These are phyloP conservation scores for Lepidurus couesii DNA, from an alignment of 1,140 invertebrate species.

Conservation along the genomic window DNA sequence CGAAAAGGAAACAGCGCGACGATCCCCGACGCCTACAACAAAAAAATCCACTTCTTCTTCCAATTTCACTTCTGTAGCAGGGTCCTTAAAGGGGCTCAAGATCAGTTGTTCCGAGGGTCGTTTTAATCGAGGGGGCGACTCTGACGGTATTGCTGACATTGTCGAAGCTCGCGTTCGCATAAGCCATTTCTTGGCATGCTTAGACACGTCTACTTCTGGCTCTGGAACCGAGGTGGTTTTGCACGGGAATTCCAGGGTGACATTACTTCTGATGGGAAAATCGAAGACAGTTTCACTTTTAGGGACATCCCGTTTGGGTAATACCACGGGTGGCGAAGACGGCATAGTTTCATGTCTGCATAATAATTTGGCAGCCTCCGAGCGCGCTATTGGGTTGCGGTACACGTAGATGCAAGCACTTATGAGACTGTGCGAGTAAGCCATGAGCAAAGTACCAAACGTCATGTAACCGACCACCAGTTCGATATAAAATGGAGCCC, in stretches of 20 bases:
- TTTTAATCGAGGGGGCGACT: not conserved
- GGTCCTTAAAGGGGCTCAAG: not conserved
- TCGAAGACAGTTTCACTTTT: not conserved
- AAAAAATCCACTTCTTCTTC: constrained; percentile 13
- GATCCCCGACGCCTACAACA: not conserved
- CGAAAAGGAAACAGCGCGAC: not conserved
- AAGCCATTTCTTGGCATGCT: constrained; percentile 8
- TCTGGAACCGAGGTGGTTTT: not conserved
- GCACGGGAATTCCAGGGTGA: not conserved
- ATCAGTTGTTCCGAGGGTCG: not conserved
- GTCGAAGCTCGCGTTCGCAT: constrained; percentile 9
- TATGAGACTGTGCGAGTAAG: constrained; percentile 36
- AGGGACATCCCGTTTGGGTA: not conserved
- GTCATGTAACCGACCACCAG: constrained; percentile 41
- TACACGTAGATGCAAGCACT: constrained; percentile 56
- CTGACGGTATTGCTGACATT: not conserved
- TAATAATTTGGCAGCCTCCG: constrained; percentile 27
- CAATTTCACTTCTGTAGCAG: not conserved
- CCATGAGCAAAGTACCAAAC: constrained; percentile 38
- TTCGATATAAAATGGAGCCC: constrained; percentile 50
- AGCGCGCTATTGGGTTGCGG: constrained; percentile 44
- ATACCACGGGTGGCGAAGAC: not conserved
- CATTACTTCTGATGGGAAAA: not conserved
- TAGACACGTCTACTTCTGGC: not conserved
- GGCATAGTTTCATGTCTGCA: not conserved